Percentiles rank a stretch among this genome's conserved stretches.
Evolutionary conservation across 2,888 invertebrate species (phyloP).

Genomic region (Linnaemya vulpina): DNA sequence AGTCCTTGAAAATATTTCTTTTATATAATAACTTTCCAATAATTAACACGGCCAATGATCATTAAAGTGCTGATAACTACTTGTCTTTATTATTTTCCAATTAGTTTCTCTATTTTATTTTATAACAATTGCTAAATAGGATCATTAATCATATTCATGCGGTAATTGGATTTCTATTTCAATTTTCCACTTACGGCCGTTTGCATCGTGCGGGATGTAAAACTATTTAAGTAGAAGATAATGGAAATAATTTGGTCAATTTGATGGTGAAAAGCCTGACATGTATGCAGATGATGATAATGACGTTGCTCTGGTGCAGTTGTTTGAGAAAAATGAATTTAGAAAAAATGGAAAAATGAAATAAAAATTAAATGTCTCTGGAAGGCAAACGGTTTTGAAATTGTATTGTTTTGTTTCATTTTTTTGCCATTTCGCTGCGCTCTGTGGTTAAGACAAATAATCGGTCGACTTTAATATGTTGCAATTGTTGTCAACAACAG

Average conservation of each 20-base stretch:
- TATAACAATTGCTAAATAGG: neutral
- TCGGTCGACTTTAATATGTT: constrained; percentile 58
- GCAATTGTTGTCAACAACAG: constrained; percentile 65
- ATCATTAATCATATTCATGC: neutral
- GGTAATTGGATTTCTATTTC: neutral
- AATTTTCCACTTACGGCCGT: constrained; percentile 19
- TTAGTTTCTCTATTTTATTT: neutral
- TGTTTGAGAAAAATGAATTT: neutral
- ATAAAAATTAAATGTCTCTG: neutral
- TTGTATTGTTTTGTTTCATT: constrained; percentile 19
- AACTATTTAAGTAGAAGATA: constrained; percentile 34
- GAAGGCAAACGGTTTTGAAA: constrained; percentile 16
- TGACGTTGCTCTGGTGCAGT: constrained; percentile 18
- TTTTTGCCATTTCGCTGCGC: neutral
- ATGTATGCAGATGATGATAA: constrained; percentile 33
- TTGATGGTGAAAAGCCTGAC: constrained; percentile 25
- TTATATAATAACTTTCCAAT: no score
- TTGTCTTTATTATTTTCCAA: neutral
- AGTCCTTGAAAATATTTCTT: no score
- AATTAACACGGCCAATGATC: no score
- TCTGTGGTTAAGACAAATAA: constrained; percentile 48
- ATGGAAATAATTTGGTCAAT: constrained; percentile 60
- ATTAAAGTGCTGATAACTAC: neutral
- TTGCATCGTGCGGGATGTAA: constrained; percentile 14
- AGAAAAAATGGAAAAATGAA: no score